Base-by-base conservation (phyloP, 2,797 vertebrate genomes). In the Anas capensis region DNA sequence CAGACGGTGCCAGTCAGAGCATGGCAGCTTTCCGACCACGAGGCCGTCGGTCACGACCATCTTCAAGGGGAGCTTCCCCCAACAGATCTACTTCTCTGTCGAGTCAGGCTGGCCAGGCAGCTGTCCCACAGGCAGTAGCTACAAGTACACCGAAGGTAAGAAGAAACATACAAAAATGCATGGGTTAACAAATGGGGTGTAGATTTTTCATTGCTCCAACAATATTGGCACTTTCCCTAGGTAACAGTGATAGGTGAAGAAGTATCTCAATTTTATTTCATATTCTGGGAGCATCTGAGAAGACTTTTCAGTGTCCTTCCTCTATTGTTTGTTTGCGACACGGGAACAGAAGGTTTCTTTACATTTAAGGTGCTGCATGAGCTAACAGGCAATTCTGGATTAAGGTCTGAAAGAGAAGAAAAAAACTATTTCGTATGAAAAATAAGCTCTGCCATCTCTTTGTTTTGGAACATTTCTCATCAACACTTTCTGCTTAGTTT, bases 21-120 rank as follows among this genome's bases (percentile, higher is more conserved):
- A 99, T 99, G 99, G 98, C 99, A 24, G 99, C 99, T 87, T 99
- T 99, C 98, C 98, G 99, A 92, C 99, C 99, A 51, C 97, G 99
- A 91, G 99, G 99, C 78, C 99, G 99, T 14, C 98, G 99, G 84
- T 99, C 99, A 8, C 98, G 99, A 48, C 99, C 99, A 2, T 99
- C 99, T 2, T 99, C 99, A 1, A 97, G 99, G 95, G 99, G 98
- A 14, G 98, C 99, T 38, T 99, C 99, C 19, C 99, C 99, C 20
- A 99, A 99, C 97, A 98, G 99, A 93, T 99, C 99, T 56, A 98
- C 98, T 46, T 98, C 98, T 33, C 54, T 97, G 48, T 99, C 99
- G 81, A 99, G 99, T 94, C 99, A 98, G 72, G 98, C 99, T 83
- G 99, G 98, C 73, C 97, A 98, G 80, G 97, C 90, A 27, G 91